phyloP scores from a whole-genome alignment of 1,140 invertebrate species.

The Platyscapa corneri region DNA sequence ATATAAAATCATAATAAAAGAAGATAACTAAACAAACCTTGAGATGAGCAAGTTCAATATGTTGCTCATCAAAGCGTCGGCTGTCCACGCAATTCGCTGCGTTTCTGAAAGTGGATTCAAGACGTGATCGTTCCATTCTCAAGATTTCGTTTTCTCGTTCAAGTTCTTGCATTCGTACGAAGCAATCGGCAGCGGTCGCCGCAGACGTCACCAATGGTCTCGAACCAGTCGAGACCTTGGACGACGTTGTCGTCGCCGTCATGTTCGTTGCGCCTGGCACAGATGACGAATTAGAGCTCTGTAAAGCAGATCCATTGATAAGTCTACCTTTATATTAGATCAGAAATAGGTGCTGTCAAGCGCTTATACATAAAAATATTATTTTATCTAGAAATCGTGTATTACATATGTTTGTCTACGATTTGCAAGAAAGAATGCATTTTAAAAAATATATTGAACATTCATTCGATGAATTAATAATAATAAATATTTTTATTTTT shows the following conservation, averaged over 20 bases:
- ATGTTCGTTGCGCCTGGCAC: constrained; percentile 61
- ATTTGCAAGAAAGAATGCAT: too few species aligned
- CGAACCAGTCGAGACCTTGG: constrained; percentile 55
- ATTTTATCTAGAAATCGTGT: not conserved
- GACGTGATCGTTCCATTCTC: constrained; percentile 63
- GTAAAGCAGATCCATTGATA: not conserved
- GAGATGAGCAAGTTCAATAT: constrained; percentile 62
- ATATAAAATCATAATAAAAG: not conserved
- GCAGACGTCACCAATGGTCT: constrained; percentile 54
- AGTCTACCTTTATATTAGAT: not conserved
- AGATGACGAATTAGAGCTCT: constrained; percentile 57
- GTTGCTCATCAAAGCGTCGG: constrained; percentile 62
- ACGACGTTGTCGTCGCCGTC: constrained; percentile 58
- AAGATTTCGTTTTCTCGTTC: constrained; percentile 66
- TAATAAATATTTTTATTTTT: not conserved
- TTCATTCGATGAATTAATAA: not conserved
- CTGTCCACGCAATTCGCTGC: constrained; percentile 57
- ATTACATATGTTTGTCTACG: not conserved
- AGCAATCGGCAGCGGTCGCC: constrained; percentile 53
- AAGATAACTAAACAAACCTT: constrained; percentile 60
- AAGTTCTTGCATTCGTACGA: constrained; percentile 67
- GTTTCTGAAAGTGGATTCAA: constrained; percentile 62
- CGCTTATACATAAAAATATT: not conserved
- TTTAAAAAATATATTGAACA: too few species aligned
- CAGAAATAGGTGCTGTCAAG: too few species aligned